Base-by-base conservation (phyloP, 2,113 vertebrate species). In the Chaetura pelagica region DNA sequence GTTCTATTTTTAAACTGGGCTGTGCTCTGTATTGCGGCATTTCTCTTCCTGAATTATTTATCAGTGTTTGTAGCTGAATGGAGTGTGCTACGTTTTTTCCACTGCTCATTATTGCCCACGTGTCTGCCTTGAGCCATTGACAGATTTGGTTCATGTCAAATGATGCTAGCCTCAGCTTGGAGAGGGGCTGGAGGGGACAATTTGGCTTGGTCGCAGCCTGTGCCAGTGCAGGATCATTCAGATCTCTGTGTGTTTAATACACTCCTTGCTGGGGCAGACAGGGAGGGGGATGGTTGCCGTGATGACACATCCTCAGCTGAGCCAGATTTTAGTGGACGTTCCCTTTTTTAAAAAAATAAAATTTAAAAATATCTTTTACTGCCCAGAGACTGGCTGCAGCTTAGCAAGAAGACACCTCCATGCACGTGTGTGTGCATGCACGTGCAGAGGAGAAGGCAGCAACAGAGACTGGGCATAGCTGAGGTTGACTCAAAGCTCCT, bases 21-120 rank as follows among this genome's bases (percentile, higher is more conserved):
- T 96, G 94, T 35, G 84, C 93, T 97, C 96, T 96, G 58, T 96
- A 91, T 95, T 98, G 97, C 92, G 26, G 97, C 95, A 97, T 89
- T 97, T 97, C 96, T 97, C 96, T 88, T 95, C 86, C 95, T 98
- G 97, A 98, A 98, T 98, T 98, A 98, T 98, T 98, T 97, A 98
- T 96, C 97, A 88, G 88, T 62, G 84, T 93, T 96, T 68, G 92
- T 95, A 97, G 92, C 95, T 95, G 97, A 98, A 96, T 98, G 97
- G 94, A 97, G 96, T 15, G 3, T 22, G 88, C 83, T 93, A 71
- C 94, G 62, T 66, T 96, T 61, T 61, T 94, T 57, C 93, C 73
- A 24, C 84, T 87, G 94, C 93, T 97, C 68, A 46, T 95, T 91
- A 91, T 84, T 94, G 96, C 88, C 95, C 97, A 97, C 91, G 76